Base-by-base conservation (phyloP, 1,140 invertebrate species). In the Venturia canescens region DNA sequence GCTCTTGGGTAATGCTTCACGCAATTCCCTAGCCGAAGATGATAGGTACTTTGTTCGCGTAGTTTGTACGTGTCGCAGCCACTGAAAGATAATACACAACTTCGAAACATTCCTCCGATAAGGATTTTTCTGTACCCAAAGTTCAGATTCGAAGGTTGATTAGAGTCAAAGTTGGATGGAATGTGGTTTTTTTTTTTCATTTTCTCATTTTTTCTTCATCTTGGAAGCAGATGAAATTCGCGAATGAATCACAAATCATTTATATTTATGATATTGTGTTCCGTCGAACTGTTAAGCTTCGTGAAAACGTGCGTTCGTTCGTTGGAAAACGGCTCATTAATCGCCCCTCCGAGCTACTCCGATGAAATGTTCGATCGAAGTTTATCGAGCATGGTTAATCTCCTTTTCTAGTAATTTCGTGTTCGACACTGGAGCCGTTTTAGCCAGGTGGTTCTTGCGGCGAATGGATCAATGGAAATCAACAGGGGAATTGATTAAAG, bases 1-100 rank as follows among this genome's bases (percentile, higher is more conserved):
- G n/a, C 60, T 23, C 16, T 57, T 23, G 5, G 5, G 5, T 44
- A 34, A 9, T 34, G 13, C 29, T 29, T 31, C 66, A 31, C 13
- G n/a, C 27, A 31, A 69, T 21, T 31, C 66, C 29, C 66, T n/a
- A 15, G 26, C 0, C n/a, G n/a, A 69, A 18, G 44, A 53, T 53
- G 6, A 50, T 53, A 74, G 26, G 38, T 53, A 53, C 71, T 53
- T 74, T 18, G 71, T 74, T 53, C 29, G 13, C 38, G 38, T 44
- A 44, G 38, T 44, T 44, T 44, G 38, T 44, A 44, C 38, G 7
- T 44, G 38, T 44, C 38, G 38, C n/a, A 31, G 27, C 29, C 13
- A 15, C 3, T 69, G 3, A 29, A 31, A 69, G 66, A 31, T 18
- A 31, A 69, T 69, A 69, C 13, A 31, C 31, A 69, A 69, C n/a